Percentiles rank a stretch among this genome's conserved stretches.
These are phyloP conservation scores for Rhamnusium bicolor DNA, from an alignment of 2,888 invertebrate genomes.

Conservation along the genomic window DNA sequence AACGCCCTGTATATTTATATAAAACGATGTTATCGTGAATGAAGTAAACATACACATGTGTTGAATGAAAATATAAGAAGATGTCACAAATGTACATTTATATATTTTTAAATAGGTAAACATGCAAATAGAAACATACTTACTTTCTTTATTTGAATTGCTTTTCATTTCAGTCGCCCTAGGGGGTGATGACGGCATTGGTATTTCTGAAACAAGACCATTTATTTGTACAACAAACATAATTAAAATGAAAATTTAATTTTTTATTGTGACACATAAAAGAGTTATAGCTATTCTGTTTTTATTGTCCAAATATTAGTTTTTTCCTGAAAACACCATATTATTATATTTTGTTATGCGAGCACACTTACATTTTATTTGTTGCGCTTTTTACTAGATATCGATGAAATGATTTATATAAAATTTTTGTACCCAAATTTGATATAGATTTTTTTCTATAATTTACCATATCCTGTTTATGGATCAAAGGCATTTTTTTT, in stretches of 20 bases:
- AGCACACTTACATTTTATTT: background rate
- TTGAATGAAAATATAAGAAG: background rate
- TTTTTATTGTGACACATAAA: constrained; percentile 37
- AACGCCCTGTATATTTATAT: too few relatives aligned
- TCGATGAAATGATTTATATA: too few relatives aligned
- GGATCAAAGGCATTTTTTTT: too few relatives aligned
- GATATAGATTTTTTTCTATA: too few relatives aligned
- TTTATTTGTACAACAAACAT: constrained; percentile 21
- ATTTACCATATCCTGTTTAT: too few relatives aligned
- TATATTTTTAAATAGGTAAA: constrained; percentile 2
- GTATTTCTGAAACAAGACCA: constrained; percentile 81
- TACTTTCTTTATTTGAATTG: constrained; percentile 84
- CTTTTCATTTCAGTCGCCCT: constrained; percentile 87
- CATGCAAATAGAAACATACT: constrained; percentile 62
- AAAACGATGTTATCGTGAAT: background rate
- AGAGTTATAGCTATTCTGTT: background rate
- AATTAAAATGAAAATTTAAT: constrained; percentile 22
- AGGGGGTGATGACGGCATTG: constrained; percentile 88
- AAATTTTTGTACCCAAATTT: too few relatives aligned
- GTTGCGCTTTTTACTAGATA: too few relatives aligned
- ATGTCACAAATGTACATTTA: background rate
- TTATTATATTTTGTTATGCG: background rate
- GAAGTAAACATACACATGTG: background rate
- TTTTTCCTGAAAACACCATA: background rate
- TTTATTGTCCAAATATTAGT: background rate